Conservation (phyloP, 2,113 vertebrate genomes). For the Eulemur macaco region DNA sequence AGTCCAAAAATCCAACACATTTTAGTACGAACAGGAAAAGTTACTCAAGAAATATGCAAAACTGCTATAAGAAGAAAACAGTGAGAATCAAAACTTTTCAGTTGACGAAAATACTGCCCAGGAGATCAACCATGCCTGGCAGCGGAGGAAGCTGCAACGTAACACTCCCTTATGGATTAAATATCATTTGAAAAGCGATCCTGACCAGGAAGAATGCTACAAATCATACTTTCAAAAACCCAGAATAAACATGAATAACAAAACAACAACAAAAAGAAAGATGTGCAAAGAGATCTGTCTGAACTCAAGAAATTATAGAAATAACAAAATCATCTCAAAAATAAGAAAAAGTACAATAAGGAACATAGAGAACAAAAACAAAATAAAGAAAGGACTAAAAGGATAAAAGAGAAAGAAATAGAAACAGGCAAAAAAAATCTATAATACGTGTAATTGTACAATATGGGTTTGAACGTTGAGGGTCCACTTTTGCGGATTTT, state of each 20-base stretch:
- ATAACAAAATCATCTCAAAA: background rate
- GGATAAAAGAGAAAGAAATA: background rate
- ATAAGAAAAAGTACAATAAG: background rate
- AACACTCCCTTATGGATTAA: background rate
- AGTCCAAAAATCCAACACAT: background rate
- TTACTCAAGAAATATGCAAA: background rate
- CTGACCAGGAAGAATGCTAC: background rate
- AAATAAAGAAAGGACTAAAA: background rate
- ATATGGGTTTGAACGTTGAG: too few species aligned
- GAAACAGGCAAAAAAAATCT: background rate
- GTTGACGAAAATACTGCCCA: background rate
- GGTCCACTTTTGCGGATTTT: too few species aligned
- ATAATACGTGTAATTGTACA: background rate
- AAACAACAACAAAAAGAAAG: background rate
- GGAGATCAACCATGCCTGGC: background rate
- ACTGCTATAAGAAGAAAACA: background rate
- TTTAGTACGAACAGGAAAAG: background rate
- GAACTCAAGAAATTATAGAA: background rate
- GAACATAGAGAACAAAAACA: background rate
- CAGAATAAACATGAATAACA: background rate
- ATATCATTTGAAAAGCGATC: background rate
- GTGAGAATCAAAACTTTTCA: background rate
- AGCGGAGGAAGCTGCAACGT: background rate
- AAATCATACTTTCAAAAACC: background rate
- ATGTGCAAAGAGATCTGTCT: background rate